Percentiles rank a stretch among this genome's conserved stretches.
phyloP scores from a whole-genome alignment of 2,797 vertebrate genomes.

The Spondyliosoma cantharus region DNA sequence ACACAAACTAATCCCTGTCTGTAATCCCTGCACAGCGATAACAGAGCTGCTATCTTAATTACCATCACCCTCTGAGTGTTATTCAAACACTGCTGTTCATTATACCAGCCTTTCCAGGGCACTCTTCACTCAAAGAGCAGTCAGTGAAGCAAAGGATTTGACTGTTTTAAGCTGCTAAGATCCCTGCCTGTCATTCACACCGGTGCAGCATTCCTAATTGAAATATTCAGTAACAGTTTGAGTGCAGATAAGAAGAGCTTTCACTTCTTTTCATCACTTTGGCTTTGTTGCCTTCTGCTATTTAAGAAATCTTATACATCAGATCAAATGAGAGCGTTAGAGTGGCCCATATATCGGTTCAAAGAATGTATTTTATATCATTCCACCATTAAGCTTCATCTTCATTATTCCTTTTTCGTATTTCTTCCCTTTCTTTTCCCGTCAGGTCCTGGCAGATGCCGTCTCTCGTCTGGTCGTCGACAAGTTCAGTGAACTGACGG shows the following conservation, averaged over 20 bases:
- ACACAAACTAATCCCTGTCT: conserved; percentile 71
- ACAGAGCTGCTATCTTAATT: conserved; percentile 76
- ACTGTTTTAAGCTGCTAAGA: conserved; percentile 38
- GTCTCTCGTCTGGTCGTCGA: conserved; percentile 94
- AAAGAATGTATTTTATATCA: neutral
- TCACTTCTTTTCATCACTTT: neutral
- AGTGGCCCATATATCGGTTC: neutral
- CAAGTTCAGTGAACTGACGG: conserved; percentile 95
- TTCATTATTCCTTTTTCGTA: neutral
- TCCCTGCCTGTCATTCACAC: conserved; percentile 53
- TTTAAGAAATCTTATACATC: neutral
- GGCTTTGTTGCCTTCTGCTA: neutral
- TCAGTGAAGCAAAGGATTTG: conserved; percentile 46
- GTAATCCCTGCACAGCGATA: conserved; percentile 69
- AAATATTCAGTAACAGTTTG: conserved; percentile 46
- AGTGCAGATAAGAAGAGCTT: conserved; percentile 33
- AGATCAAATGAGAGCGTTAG: neutral
- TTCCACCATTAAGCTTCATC: neutral
- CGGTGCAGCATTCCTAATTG: conserved; percentile 25
- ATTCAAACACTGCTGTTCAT: conserved; percentile 69
- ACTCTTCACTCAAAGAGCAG: conserved; percentile 23
- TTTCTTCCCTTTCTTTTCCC: conserved; percentile 11
- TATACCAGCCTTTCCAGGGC: conserved; percentile 35
- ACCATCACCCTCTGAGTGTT: conserved; percentile 69
- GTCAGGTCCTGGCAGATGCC: conserved; percentile 92